Evolutionary conservation across 2,797 vertebrate genomes (phyloP), one percentile per base, ranked within the genome.

Genomic region (Eutrigla gurnardus): DNA sequence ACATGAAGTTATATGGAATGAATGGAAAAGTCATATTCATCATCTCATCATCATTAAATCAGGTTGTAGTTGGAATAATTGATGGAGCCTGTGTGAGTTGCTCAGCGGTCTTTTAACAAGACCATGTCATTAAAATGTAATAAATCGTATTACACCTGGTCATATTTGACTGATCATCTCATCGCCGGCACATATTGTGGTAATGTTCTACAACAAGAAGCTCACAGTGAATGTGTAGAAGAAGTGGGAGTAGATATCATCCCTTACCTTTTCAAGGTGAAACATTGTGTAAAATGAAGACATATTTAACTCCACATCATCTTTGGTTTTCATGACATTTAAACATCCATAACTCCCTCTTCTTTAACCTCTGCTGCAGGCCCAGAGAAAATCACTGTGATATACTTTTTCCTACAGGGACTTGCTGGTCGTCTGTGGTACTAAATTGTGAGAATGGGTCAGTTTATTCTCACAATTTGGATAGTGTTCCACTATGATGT

Each of bases 41-140:
- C 58, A 42, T 43, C 18, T 46, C 60, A 82, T 90, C 75, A 81
- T 86, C 65, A 75, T 86, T 74, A 82, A 80, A 80, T 86, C 70
- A 81, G 78, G 82, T 81, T 75, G 60, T 79, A 75, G 83, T 73
- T 57, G 64, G 71, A 88, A 73, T 92, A 87, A 91, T 81, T 75
- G 80, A 88, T 91, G 81, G 65, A 77, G 62, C 60, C 69, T 67
- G 65, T 85, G 81, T 78, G 78, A 89, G 75, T 75, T 72, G 81
- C 80, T 77, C 71, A 55, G 67, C 71, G 67, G 74, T 85, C 76
- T 83, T 91, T 89, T 89, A 80, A 81, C 81, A 77, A 80, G 60
- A 60, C 81, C 64, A 81, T 74, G 67, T 84, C 79, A 90, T 90
- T 90, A 86, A 86, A 87, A 86, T 75, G 74, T 81, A 88, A 81